Evolutionary conservation across 2,113 vertebrate species (phyloP), one percentile per base, ranked within the genome.

Genomic region (Campylomormyrus tamandua): DNA sequence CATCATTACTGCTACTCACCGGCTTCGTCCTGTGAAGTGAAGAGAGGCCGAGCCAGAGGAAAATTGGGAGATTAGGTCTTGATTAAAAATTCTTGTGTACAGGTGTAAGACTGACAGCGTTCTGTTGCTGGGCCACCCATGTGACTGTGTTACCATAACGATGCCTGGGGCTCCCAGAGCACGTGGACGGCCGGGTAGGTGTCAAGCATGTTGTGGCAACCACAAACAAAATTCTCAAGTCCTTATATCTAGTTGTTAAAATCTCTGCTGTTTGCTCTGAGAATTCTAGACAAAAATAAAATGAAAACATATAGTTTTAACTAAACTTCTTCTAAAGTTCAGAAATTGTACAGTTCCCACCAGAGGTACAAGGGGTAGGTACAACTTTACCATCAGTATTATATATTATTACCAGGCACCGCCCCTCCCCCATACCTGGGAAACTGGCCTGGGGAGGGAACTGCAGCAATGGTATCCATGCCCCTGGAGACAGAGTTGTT

Each of bases 21-120:
- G 95, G 93, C 92, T 98, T 98, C 90, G 95, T 93, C 91, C 97
- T 98, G 90, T 50, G n/a, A 89, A 53, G 2, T 52, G 7, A 90
- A 35, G 77, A 88, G 42, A 89, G 89, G 46, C 58, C 8, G 8
- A 4, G 58, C 31, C 9, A 42, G 66, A 91, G 66, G 89, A 27
- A 46, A 84, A 84, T 8, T 24, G 45, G 45, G 58, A 91, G 89
- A 83, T 56, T 77, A 1, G 15, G 24, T 31, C 11, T 4, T 27
- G 39, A 52, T 53, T 87, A 31, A 56, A 52, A 31, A 53, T 35
- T 15, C 85, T 35, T 46, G 4, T 87, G 31, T 87, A 87, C 42
- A 48, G 83, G 83, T 50, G 10, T 15, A 45, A 86, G 27, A 27
- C n/a, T 15, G 83, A n/a, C 83, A 50, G 21, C 13, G 19, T 45